Conservation (phyloP, 2,888 invertebrate genomes). For the Tupiocoris notatus region DNA sequence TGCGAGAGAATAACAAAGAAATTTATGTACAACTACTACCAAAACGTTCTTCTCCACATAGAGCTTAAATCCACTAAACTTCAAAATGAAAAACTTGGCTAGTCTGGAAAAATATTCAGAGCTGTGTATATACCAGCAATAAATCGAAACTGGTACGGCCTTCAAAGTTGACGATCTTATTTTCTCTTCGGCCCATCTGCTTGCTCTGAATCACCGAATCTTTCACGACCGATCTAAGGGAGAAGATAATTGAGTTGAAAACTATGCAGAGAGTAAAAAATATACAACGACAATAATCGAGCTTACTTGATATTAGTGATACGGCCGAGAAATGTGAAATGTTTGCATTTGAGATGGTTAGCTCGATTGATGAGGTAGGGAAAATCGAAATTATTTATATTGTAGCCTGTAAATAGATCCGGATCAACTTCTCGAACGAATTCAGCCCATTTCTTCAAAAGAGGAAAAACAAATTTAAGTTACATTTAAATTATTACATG, state of each 20-base stretch:
- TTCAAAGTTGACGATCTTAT: slow-evolving; percentile 94
- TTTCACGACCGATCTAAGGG: slow-evolving; percentile 80
- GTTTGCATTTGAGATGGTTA: slow-evolving; percentile 75
- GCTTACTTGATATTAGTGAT: slow-evolving; percentile 69
- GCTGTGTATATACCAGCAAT: slow-evolving; percentile 66
- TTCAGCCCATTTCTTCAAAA: slow-evolving; percentile 78
- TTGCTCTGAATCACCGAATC: slow-evolving; percentile 90
- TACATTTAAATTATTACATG: no score
- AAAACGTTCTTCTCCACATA: no score
- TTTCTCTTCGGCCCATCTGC: slow-evolving; percentile 94
- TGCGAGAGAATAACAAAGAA: no score
- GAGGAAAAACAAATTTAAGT: slow-evolving; percentile 42
- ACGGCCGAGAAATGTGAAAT: slow-evolving; percentile 83
- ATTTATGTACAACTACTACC: no score
- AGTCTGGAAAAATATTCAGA: no score
- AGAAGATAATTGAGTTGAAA: no score
- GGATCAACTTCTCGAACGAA: slow-evolving; percentile 95
- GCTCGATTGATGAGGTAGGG: slow-evolving; percentile 94
- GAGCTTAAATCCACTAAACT: no score
- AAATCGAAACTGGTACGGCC: slow-evolving; percentile 97
- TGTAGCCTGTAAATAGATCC: slow-evolving; percentile 98
- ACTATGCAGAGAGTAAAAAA: no score
- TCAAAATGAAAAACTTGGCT: no score
- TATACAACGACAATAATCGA: no score
- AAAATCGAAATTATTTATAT: slow-evolving; percentile 98